Percentiles rank a stretch among this genome's conserved stretches.
Conservation (phyloP, 2,888 invertebrate genomes). For the Dicyrtomina minuta region DNA sequence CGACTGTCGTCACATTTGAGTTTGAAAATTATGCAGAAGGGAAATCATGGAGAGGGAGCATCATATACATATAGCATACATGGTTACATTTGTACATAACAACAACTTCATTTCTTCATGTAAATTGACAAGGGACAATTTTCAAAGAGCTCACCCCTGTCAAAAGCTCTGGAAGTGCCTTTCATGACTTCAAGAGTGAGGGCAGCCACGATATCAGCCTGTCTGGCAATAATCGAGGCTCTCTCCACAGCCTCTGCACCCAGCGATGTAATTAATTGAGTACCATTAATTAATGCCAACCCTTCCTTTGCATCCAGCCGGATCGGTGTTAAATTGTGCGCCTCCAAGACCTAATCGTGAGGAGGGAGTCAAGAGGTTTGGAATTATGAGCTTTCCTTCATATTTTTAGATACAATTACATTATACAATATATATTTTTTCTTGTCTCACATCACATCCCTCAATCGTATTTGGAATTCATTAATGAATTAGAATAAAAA, state of each 20-base stretch:
- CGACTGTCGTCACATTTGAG: too few species aligned
- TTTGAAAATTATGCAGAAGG: too few species aligned
- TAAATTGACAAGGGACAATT: background rate
- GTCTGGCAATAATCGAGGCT: slow-evolving; percentile 63
- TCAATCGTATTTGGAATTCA: background rate
- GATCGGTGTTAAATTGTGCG: slow-evolving; percentile 63
- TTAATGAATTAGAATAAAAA: background rate
- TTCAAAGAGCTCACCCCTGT: slow-evolving; percentile 58
- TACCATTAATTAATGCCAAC: slow-evolving; percentile 67
- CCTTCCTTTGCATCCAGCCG: slow-evolving; percentile 66
- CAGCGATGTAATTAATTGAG: slow-evolving; percentile 67
- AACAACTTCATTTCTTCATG: background rate
- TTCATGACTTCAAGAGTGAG: slow-evolving; percentile 67
- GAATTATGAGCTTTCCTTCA: background rate
- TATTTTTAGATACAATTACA: background rate
- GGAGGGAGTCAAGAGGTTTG: slow-evolving; percentile 29
- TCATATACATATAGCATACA: too few species aligned
- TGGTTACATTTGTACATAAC: too few species aligned
- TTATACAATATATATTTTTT: background rate
- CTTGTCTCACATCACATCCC: background rate
- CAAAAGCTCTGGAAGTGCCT: slow-evolving; percentile 66
- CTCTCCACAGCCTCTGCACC: slow-evolving; percentile 67
- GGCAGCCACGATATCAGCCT: slow-evolving; percentile 67
- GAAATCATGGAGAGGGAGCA: too few species aligned
- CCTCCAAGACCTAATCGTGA: slow-evolving; percentile 59